phyloP scores from a whole-genome alignment of 2,797 vertebrate species.

The Catharus ustulatus region DNA sequence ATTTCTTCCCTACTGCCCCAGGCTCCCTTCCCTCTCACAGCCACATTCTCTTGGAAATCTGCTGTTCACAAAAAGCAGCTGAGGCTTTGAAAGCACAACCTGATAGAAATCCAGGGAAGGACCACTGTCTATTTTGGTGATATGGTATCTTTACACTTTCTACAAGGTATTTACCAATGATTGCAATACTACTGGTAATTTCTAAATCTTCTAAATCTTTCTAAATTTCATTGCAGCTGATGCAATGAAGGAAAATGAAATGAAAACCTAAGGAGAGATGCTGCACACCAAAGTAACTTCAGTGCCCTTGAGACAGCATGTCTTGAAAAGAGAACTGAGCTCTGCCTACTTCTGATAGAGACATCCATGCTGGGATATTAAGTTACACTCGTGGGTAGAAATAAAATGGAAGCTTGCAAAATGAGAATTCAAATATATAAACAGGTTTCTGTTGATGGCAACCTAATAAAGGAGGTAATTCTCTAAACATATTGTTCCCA shows the following conservation, averaged over 20 bases:
- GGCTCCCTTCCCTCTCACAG: background rate
- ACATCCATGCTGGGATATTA: slow-evolving; percentile 6
- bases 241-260: background rate
- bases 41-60: background rate
- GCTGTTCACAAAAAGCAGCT: background rate
- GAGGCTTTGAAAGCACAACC: background rate
- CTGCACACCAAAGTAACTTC: background rate
- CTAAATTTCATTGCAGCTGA: background rate
- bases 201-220: background rate
- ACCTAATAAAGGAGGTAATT: slow-evolving; percentile 69
- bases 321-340: background rate
- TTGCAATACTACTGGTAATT: background rate
- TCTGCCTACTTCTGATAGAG: background rate
- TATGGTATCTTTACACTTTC: background rate
- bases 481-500: slow-evolving; percentile 67
- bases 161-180: background rate
- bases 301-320: background rate
- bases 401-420: slow-evolving; percentile 47
- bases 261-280: background rate
- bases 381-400: slow-evolving; percentile 38
- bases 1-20: background rate
- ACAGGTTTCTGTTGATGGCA: slow-evolving; percentile 60
- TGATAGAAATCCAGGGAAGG: background rate
- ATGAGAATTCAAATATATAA: slow-evolving; percentile 64
- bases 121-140: background rate